phyloP scores from a whole-genome alignment of 2,797 vertebrate genomes.

The Acanthornis magna region DNA sequence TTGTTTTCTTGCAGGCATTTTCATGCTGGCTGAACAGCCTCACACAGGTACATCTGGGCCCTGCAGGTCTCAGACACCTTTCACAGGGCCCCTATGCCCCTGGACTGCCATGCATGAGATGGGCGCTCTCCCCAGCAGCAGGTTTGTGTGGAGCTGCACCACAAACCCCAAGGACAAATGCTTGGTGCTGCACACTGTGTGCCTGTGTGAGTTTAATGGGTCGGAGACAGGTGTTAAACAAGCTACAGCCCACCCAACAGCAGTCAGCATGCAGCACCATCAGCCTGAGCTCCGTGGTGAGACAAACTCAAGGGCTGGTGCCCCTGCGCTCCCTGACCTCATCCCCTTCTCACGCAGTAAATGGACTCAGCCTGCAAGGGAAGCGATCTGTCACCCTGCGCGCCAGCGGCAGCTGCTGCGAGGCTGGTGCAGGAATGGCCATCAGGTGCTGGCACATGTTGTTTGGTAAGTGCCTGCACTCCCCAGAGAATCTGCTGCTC shows the following conservation, averaged over 20 bases:
- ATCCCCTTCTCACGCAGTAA: not conserved
- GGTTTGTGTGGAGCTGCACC: not conserved
- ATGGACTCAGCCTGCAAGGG: not conserved
- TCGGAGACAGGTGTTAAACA: not conserved
- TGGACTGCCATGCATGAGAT: accelerated
- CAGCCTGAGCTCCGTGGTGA: not conserved
- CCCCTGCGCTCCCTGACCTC: not conserved
- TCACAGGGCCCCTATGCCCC: accelerated
- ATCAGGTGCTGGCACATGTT: not conserved
- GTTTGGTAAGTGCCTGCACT: not conserved
- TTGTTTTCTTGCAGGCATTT: not conserved
- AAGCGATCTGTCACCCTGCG: not conserved
- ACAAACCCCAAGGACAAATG: not conserved
- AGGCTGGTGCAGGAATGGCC: accelerated
- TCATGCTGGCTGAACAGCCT: not conserved
- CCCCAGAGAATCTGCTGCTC: not conserved
- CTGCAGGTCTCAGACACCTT: not conserved
- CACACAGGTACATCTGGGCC: not conserved
- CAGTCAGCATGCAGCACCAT: not conserved
- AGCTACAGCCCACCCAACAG: not conserved
- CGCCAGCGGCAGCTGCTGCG: not conserved
- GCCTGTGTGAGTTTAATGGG: not conserved
- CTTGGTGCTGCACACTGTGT: not conserved
- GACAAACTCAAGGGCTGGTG: not conserved
- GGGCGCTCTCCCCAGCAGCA: accelerated